phyloP scores from a whole-genome alignment of 2,797 vertebrate species.

The Sebastes trivittatus region DNA sequence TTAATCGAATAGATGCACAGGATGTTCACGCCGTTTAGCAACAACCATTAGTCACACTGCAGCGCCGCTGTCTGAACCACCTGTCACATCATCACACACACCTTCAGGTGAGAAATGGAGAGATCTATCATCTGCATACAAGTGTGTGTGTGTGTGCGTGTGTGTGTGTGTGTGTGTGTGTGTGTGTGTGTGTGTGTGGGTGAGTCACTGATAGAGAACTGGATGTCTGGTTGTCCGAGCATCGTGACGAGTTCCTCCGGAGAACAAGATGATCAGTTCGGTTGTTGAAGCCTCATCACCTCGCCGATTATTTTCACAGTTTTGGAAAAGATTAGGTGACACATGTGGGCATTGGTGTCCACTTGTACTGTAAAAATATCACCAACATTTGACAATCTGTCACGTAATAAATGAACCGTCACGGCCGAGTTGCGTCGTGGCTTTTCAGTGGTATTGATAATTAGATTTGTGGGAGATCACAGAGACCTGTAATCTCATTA shows the following conservation, averaged over 20 bases:
- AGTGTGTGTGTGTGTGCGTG: too few relatives aligned
- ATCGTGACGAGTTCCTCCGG: not conserved
- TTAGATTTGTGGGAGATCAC: not conserved
- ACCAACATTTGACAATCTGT: not conserved
- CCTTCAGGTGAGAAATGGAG: slow-evolving; percentile 24
- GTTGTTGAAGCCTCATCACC: not conserved
- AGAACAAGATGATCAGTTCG: not conserved
- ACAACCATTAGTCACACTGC: slow-evolving; percentile 40
- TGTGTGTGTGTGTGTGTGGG: not conserved
- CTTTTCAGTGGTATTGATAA: not conserved
- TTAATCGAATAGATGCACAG: slow-evolving; percentile 13
- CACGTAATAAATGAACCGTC: not conserved
- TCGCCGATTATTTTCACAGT: not conserved
- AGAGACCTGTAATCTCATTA: not conserved
- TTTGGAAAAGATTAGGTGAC: not conserved
- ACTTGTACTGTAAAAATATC: not conserved
- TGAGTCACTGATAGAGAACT: not conserved
- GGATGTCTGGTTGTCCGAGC: not conserved
- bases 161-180: not conserved
- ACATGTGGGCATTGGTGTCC: not conserved
- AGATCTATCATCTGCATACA: too few relatives aligned
- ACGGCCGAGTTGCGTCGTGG: not conserved
- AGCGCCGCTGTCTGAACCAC: slow-evolving; percentile 5
- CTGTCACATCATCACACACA: slow-evolving; percentile 18
- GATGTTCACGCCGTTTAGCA: slow-evolving; percentile 39